These are phyloP conservation scores for Thalassaphorura encarpata DNA, from an alignment of 1,140 invertebrate genomes.

Conservation along the genomic window DNA sequence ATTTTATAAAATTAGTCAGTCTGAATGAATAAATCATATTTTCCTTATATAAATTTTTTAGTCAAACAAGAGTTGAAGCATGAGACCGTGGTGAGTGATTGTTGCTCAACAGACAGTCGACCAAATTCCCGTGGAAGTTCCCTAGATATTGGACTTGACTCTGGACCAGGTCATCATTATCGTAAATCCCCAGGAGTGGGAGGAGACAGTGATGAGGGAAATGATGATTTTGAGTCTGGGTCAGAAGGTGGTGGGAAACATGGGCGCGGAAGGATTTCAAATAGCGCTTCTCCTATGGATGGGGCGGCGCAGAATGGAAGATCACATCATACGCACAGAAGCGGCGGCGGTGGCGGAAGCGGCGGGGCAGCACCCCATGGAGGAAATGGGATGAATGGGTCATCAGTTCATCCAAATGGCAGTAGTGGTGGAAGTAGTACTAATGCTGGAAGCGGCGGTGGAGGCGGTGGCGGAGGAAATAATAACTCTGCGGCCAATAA, in stretches of 20 bases:
- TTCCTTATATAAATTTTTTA: background rate
- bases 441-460: background rate
- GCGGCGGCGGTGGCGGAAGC: too few relatives aligned
- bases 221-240: slow-evolving; percentile 29
- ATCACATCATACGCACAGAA: too few relatives aligned
- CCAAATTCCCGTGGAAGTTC: slow-evolving; percentile 31
- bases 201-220: slow-evolving; percentile 29
- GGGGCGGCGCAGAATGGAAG: too few relatives aligned
- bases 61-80: slow-evolving; percentile 24
- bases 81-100: slow-evolving; percentile 26
- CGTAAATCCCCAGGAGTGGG: slow-evolving; percentile 8
- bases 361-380: too few relatives aligned
- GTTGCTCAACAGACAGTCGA: slow-evolving; percentile 29
- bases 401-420: too few relatives aligned
- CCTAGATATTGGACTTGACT: slow-evolving; percentile 26
- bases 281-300: slow-evolving; percentile 22
- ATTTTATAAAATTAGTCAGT: background rate
- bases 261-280: slow-evolving; percentile 16
- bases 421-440: slow-evolving; percentile 12
- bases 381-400: too few relatives aligned
- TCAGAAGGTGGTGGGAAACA: slow-evolving; percentile 18
- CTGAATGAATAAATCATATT: background rate
- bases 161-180: background rate
- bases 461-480: background rate
- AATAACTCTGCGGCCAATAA: slow-evolving; percentile 40